phyloP scores from a whole-genome alignment of 2,888 invertebrate genomes.

The Tholera decimalis region DNA sequence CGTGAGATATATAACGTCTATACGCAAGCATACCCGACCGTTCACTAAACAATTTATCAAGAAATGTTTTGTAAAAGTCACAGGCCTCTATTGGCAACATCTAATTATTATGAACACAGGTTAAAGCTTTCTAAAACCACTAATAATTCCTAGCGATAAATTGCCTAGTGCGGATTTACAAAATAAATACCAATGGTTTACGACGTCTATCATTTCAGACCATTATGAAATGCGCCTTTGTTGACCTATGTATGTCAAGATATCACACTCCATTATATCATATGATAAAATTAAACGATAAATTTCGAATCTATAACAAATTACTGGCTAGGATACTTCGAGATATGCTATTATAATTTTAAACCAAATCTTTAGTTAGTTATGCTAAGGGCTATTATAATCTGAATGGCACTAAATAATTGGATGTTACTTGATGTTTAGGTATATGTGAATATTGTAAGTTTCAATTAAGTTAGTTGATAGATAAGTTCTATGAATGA shows the following conservation, averaged over 20 bases:
- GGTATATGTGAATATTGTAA: neutral
- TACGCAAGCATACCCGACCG: neutral
- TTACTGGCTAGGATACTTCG: neutral
- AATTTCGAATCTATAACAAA: constrained; percentile 11
- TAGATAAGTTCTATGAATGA: neutral
- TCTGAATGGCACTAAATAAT: constrained; percentile 32
- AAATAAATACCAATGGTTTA: constrained; percentile 36
- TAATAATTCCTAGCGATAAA: constrained; percentile 16
- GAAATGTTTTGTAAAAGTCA: neutral
- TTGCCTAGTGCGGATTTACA: constrained; percentile 7
- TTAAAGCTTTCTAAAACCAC: neutral
- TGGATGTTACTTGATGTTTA: constrained; percentile 32
- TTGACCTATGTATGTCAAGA: constrained; percentile 10
- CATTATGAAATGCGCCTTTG: constrained; percentile 16
- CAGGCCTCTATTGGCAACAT: neutral
- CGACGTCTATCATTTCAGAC: constrained; percentile 15
- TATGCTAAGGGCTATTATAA: constrained; percentile 8
- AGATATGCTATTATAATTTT: neutral
- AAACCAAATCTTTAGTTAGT: constrained; percentile 18
- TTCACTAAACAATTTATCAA: constrained; percentile 24
- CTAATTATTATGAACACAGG: neutral
- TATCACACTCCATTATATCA: constrained; percentile 7
- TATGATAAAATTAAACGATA: constrained; percentile 13
- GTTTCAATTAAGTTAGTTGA: neutral
- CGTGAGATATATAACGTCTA: constrained; percentile 4